Percentiles rank a stretch among this genome's conserved stretches.
These are phyloP conservation scores for Menidia menidia DNA, from an alignment of 2,797 vertebrate genomes.

Conservation along the genomic window DNA sequence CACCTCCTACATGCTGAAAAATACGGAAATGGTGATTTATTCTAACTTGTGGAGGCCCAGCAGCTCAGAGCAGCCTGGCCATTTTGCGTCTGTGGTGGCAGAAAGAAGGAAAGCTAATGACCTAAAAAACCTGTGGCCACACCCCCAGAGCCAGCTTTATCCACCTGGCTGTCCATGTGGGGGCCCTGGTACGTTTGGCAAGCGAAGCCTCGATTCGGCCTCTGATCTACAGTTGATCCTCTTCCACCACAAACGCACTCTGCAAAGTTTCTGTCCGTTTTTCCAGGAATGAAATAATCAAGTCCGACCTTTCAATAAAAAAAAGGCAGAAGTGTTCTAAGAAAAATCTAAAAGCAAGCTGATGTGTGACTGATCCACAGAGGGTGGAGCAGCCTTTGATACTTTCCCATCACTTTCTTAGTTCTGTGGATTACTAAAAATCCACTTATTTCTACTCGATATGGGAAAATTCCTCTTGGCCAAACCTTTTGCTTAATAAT, in stretches of 20 bases:
- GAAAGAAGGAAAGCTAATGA: too few relatives aligned
- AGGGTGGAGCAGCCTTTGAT: background rate
- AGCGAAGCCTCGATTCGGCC: too few relatives aligned
- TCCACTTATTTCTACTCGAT: conserved; percentile 2
- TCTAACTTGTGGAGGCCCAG: background rate
- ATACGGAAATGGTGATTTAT: background rate
- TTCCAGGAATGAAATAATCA: background rate
- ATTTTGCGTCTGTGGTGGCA: conserved; percentile 5
- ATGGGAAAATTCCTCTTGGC: background rate
- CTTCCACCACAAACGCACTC: background rate
- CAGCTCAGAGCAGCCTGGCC: background rate
- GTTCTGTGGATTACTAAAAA: background rate
- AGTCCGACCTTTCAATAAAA: background rate
- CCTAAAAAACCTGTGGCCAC: too few relatives aligned
- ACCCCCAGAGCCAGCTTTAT: background rate
- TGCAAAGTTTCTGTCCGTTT: background rate
- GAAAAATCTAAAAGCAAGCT: background rate
- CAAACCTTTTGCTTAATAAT: conserved; percentile 21
- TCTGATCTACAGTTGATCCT: too few relatives aligned
- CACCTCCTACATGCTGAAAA: background rate
- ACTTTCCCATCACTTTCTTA: background rate
- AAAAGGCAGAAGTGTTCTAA: background rate
- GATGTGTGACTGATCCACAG: conserved; percentile 1
- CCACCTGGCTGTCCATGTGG: background rate
- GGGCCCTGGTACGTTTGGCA: too few relatives aligned